A percentile compares a stretch with the other conserved stretches of the same genome.
These are phyloP conservation scores for Geopemphigus sp. DNA, from an alignment of 1,140 invertebrate species.

Conservation along the genomic window DNA sequence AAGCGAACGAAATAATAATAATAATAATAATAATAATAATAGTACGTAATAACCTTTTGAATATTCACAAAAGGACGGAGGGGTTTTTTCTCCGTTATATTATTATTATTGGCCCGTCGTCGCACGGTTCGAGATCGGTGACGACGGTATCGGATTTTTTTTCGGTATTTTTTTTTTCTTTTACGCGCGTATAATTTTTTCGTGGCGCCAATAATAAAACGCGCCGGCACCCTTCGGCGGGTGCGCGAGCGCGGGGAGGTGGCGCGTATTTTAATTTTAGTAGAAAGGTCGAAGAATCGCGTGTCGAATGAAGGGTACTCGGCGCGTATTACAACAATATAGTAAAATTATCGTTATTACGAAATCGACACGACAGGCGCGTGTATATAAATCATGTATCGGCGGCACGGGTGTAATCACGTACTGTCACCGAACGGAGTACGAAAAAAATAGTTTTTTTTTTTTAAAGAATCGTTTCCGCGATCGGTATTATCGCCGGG, in stretches of 20 bases:
- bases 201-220: neutral
- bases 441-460: no score
- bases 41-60: constrained; percentile 35
- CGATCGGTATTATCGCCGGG: no score
- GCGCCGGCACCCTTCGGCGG: no score
- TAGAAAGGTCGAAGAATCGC: no score
- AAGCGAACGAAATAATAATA: no score
- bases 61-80: constrained; percentile 27
- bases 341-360: neutral
- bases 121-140: neutral
- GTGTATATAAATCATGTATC: neutral
- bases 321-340: neutral
- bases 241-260: no score
- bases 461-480: no score
- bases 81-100: neutral
- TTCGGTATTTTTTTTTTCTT: neutral
- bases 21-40: no score
- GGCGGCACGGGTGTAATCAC: neutral
- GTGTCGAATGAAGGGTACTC: no score
- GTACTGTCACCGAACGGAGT: neutral
- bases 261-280: no score
- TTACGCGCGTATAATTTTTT: neutral
- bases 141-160: neutral
- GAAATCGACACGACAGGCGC: neutral
- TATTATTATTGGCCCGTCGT: constrained; percentile 21